A percentile compares a stretch with the other conserved stretches of the same genome.
Evolutionary conservation across 2,797 vertebrate genomes (phyloP).

Genomic region (Poeciliopsis infans): DNA sequence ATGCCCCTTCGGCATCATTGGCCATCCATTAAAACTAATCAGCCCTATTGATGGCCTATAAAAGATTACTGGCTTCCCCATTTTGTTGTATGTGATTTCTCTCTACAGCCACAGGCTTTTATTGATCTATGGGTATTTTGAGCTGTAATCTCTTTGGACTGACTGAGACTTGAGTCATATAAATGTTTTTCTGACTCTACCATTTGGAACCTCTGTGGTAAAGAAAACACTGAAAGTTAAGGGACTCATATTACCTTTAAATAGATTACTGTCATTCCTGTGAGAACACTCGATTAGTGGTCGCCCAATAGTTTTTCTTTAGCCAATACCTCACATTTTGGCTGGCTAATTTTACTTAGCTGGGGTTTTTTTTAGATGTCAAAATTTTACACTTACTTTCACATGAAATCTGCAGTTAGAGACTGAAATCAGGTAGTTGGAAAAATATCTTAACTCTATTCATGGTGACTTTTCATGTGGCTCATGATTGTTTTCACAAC

Average conservation of each 20-base stretch:
- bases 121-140: conserved; percentile 67
- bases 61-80: conserved; percentile 45
- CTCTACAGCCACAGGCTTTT: conserved; percentile 20
- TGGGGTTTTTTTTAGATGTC: not conserved
- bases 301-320: not conserved
- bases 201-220: conserved; percentile 30
- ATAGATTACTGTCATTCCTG: not conserved
- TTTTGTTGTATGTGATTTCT: conserved; percentile 47
- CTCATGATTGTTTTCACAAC: not conserved
- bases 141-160: conserved; percentile 37
- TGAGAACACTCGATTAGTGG: not conserved
- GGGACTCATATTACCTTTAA: conserved; percentile 20
- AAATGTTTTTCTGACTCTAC: conserved; percentile 4
- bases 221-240: conserved; percentile 19
- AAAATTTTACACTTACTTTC: not conserved
- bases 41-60: conserved; percentile 62
- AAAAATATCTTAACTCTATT: not conserved
- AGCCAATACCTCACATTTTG: not conserved
- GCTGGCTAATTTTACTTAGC: not conserved
- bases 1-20: conserved; percentile 46
- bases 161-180: conserved; percentile 12
- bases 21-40: conserved; percentile 66
- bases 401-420: not conserved
- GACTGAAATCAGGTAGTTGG: not conserved
- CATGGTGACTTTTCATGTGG: not conserved